A percentile compares a stretch with the other conserved stretches of the same genome.
These are phyloP conservation scores for Bolinopsis microptera DNA, from an alignment of 37 sponge, comb jelly and placozoan genomes.

Conservation along the genomic window DNA sequence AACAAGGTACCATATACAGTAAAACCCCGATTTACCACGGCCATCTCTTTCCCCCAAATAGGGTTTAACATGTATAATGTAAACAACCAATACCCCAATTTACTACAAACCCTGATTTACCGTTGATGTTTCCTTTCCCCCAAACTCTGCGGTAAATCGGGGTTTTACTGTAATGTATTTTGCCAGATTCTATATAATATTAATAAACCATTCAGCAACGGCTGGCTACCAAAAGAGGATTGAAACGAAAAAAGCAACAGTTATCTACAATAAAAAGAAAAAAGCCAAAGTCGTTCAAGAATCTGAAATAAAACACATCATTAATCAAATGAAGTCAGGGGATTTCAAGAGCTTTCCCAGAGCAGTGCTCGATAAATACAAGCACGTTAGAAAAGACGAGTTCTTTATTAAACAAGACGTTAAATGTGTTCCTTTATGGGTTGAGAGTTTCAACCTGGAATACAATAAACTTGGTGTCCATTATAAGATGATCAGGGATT, in stretches of 20 bases:
- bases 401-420: neutral
- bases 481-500: neutral
- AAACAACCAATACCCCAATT: no score
- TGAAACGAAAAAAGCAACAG: conserved; percentile 36
- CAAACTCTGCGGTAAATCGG: no score
- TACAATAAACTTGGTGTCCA: neutral
- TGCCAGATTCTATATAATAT: no score
- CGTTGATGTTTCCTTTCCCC: no score
- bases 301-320: conserved; percentile 23
- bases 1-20: no score
- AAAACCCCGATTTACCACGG: no score
- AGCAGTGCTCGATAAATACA: conserved; percentile 41
- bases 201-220: conserved; percentile 47
- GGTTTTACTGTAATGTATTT: no score
- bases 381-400: conserved; percentile 16
- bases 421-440: neutral
- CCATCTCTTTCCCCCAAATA: no score
- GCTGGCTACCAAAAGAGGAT: conserved; percentile 55
- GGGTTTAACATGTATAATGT: no score
- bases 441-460: neutral
- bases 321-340: conserved; percentile 21
- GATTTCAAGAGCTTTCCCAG: neutral
- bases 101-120: no score
- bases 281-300: conserved; percentile 23
- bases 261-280: conserved; percentile 11